Evolutionary conservation across 2,797 vertebrate genomes (phyloP), one percentile per base, ranked within the genome.

Genomic region (Poecilia gillii): DNA sequence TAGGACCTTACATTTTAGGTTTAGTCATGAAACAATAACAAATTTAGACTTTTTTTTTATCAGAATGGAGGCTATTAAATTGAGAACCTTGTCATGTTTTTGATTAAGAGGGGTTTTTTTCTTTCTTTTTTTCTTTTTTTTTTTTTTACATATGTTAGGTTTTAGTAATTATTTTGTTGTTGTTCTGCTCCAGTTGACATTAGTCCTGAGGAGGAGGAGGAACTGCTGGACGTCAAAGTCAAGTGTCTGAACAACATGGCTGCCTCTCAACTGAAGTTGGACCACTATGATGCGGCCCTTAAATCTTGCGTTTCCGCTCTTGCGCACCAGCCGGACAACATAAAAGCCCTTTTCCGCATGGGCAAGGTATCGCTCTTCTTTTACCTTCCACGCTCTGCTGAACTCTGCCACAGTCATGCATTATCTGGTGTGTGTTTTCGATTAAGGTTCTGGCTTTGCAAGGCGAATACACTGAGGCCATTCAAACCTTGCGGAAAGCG

Each of bases 241-340:
- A 99, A 99, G 85, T 99, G 98, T 94, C 94, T 99, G 77, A 99
- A 99, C 95, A 99, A 99, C 93, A 96, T 99, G 94, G 98, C 98
- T 0, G 98, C 98, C 0, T 96, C 98, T 1, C 98, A 99, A 93
- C 95, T 99, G 16, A 99, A 99, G 84, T 84, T 99, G 83, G 97
- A 99, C 88, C 98, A 98, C 89, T 96, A 97, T 12, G 97, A 98
- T 0, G 98, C 97, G 0, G 98, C 98, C 0, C 93, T 98, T 59
- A 97, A 97, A 77, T 98, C 98, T 72, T 99, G 98, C 74, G 95
- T 97, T 82, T 96, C 95, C 0, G 98, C 97, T 14, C 93, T 99
- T 8, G 94, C 94, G 71, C 97, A 98, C 85, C 97, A 99, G 90
- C 98, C 98, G 0, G 96, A 96, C 71, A 99, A 99, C 81, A 96